These are phyloP conservation scores for Escarpia spicata DNA, from an alignment of 2,888 invertebrate genomes.

Conservation along the genomic window DNA sequence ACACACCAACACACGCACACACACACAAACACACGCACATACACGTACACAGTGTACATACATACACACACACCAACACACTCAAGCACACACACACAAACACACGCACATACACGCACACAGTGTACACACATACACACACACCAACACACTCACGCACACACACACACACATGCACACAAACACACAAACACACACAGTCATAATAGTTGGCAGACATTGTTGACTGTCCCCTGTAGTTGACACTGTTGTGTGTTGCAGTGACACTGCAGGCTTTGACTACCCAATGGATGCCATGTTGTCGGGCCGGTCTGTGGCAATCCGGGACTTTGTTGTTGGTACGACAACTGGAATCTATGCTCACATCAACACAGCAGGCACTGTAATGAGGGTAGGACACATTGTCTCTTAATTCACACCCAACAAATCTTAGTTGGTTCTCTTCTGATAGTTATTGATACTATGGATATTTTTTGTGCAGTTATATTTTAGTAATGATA, in stretches of 20 bases:
- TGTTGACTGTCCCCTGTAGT: not conserved
- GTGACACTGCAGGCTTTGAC: slow-evolving; percentile 41
- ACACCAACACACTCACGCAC: not conserved
- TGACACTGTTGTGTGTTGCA: not conserved
- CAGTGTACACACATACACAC: not conserved
- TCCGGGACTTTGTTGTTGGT: slow-evolving; percentile 63
- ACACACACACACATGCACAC: not conserved
- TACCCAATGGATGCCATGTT: slow-evolving; percentile 64
- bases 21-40: too few species aligned
- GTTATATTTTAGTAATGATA: too few species aligned
- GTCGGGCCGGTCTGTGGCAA: slow-evolving; percentile 57
- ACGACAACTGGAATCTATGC: slow-evolving; percentile 61
- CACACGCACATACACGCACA: not conserved
- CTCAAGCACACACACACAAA: not conserved
- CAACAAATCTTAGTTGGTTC: not conserved
- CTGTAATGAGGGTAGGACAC: slow-evolving; percentile 54
- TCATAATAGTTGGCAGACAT: not conserved
- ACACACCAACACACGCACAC: not conserved
- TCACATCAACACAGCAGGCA: slow-evolving; percentile 60
- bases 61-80: too few species aligned
- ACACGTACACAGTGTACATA: too few species aligned
- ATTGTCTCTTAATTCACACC: not conserved
- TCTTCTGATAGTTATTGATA: not conserved
- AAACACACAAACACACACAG: not conserved
- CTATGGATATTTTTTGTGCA: too few species aligned